phyloP scores from a whole-genome alignment of 1,140 invertebrate genomes.

The Homalodisca vitripennis region DNA sequence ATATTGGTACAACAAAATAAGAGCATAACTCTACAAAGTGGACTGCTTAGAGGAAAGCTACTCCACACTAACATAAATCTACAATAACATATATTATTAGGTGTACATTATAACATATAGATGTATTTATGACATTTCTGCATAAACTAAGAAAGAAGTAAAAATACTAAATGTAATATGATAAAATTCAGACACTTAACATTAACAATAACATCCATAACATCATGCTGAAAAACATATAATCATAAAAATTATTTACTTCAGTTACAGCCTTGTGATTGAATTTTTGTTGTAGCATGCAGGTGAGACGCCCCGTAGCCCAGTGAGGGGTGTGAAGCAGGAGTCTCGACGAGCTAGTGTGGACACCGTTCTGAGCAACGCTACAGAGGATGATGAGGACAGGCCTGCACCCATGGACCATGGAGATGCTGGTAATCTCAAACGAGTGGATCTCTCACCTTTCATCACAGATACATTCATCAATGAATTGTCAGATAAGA shows the following conservation, averaged over 20 bases:
- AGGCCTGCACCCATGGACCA: constrained; percentile 39
- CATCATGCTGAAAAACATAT: neutral
- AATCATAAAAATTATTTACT: neutral
- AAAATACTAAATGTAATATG: too few relatives aligned
- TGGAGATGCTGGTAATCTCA: constrained; percentile 64
- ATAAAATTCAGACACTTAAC: neutral
- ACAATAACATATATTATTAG: too few relatives aligned
- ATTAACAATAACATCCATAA: neutral
- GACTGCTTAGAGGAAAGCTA: too few relatives aligned
- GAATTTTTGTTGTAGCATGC: constrained; percentile 32
- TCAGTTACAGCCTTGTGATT: neutral
- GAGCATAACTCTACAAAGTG: too few relatives aligned
- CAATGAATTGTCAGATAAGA: constrained; percentile 85
- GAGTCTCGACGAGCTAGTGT: constrained; percentile 44
- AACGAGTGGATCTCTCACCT: constrained; percentile 80
- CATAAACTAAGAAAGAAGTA: too few relatives aligned
- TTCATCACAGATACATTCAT: constrained; percentile 81
- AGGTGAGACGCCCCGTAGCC: constrained; percentile 67
- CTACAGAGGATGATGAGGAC: constrained; percentile 51
- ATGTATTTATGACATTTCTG: too few relatives aligned
- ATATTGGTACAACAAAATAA: too few relatives aligned
- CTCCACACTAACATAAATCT: too few relatives aligned
- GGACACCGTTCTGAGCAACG: constrained; percentile 52
- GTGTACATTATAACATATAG: too few relatives aligned
- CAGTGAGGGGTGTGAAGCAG: constrained; percentile 59